phyloP scores from a whole-genome alignment of 2,797 vertebrate species.

The Anguilla megastoma region DNA sequence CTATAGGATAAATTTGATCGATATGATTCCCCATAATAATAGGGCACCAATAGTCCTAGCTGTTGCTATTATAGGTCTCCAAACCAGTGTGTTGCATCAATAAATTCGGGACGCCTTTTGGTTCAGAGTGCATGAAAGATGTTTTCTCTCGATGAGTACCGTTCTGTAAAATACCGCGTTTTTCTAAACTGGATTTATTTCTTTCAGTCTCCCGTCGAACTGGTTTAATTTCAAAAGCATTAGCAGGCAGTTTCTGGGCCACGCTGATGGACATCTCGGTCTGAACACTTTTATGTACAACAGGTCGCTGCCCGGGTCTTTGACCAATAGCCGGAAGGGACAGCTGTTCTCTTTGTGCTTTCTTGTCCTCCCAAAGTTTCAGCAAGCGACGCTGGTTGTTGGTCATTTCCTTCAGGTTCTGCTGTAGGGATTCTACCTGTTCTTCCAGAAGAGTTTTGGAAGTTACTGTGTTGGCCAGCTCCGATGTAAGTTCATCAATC shows the following conservation, averaged over 20 bases:
- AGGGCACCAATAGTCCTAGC: background rate
- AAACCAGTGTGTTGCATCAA: background rate
- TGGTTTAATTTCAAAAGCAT: constrained; percentile 65
- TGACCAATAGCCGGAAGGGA: constrained; percentile 69
- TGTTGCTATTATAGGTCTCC: background rate
- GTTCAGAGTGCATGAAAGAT: constrained; percentile 58
- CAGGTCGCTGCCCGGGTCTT: constrained; percentile 60
- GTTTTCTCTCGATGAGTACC: constrained; percentile 62
- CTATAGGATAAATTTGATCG: background rate
- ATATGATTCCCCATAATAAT: background rate
- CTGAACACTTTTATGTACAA: constrained; percentile 64
- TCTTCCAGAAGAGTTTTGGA: constrained; percentile 77
- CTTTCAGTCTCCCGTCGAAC: constrained; percentile 59
- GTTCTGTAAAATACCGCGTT: constrained; percentile 65
- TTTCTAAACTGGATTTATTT: constrained; percentile 60
- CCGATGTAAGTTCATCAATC: constrained; percentile 71
- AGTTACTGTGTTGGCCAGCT: constrained; percentile 72
- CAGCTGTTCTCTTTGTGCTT: constrained; percentile 69
- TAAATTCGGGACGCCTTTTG: constrained; percentile 61
- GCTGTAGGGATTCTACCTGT: constrained; percentile 72
- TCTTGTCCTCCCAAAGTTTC: constrained; percentile 80
- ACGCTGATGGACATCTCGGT: constrained; percentile 74
- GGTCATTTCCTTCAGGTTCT: constrained; percentile 80
- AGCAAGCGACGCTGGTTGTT: constrained; percentile 75
- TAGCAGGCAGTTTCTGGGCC: constrained; percentile 67